phyloP scores from a whole-genome alignment of 2,113 vertebrate genomes.

The Cryptotis parvus region DNA sequence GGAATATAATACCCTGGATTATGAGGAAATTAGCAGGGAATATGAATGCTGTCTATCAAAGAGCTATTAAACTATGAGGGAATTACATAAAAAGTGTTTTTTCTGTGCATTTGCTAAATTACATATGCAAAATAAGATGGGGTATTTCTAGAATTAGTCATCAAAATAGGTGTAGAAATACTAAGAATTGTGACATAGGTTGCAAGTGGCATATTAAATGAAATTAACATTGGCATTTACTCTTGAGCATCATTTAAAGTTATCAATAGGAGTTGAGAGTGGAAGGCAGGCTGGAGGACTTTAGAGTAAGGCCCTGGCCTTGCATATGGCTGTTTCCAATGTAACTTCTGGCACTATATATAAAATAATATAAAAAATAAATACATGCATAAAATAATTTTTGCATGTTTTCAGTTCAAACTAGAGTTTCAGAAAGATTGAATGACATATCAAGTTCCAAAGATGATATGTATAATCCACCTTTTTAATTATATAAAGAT shows the following conservation, averaged over 20 bases:
- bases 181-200: neutral
- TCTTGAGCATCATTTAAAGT: neutral
- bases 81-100: constrained; percentile 50
- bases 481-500: neutral
- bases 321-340: too few species aligned
- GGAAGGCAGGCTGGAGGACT: too few species aligned
- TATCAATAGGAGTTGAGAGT: neutral
- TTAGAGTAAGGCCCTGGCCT: too few species aligned
- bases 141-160: neutral
- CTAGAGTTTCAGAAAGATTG: constrained; percentile 4
- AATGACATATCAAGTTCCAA: neutral
- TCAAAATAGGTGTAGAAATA: neutral
- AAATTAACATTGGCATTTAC: constrained; percentile 39
- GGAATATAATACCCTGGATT: constrained; percentile 61
- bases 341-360: too few species aligned
- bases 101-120: constrained; percentile 52
- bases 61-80: constrained; percentile 57
- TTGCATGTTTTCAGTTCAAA: constrained; percentile 26
- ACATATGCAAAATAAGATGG: constrained; percentile 24
- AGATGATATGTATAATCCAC: neutral
- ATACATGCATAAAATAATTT: neutral
- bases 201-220: constrained; percentile 31
- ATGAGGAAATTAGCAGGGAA: constrained; percentile 64
- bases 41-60: constrained; percentile 68
- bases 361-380: too few species aligned